Evolutionary conservation across 35 echinoderm and acorn worm species (phyloP).

Genomic region (Heliocidaris tuberculata): DNA sequence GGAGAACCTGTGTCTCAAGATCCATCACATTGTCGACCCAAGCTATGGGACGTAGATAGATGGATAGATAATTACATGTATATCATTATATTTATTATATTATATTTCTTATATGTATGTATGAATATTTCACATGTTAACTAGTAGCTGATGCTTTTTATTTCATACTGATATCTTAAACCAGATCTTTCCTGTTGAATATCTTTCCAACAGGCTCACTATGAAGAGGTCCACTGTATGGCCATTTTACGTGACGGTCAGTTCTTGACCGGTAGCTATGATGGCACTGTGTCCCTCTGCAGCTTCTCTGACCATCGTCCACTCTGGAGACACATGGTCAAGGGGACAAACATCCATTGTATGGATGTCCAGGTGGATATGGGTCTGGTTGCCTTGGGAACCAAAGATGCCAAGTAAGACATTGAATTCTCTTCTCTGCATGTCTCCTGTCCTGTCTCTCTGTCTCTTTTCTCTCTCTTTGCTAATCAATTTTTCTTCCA

Average conservation of each 20-base stretch:
- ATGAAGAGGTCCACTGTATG: constrained; percentile 78
- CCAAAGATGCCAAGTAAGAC: constrained; percentile 73
- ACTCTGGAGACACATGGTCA: constrained; percentile 84
- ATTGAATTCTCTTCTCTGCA: neutral
- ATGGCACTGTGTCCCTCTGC: constrained; percentile 74
- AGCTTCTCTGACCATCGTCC: constrained; percentile 61
- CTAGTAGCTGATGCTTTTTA: neutral
- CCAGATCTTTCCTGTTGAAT: neutral
- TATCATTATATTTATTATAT: no score
- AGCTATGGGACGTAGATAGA: no score
- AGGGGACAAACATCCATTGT: constrained; percentile 81
- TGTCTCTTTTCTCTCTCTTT: neutral
- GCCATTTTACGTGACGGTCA: constrained; percentile 31
- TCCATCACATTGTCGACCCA: no score
- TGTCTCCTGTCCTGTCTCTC: neutral
- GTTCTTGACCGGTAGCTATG: constrained; percentile 83
- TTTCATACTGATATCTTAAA: neutral
- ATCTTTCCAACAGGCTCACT: constrained; percentile 72
- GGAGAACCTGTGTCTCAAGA: no score
- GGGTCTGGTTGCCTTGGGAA: constrained; percentile 67
- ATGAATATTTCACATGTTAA: no score
- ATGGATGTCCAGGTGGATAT: constrained; percentile 64
- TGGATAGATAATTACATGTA: no score
- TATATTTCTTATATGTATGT: no score
- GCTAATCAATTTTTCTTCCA: neutral